Evolutionary conservation across 1,140 invertebrate species (phyloP).

Genomic region (Lerema accius): DNA sequence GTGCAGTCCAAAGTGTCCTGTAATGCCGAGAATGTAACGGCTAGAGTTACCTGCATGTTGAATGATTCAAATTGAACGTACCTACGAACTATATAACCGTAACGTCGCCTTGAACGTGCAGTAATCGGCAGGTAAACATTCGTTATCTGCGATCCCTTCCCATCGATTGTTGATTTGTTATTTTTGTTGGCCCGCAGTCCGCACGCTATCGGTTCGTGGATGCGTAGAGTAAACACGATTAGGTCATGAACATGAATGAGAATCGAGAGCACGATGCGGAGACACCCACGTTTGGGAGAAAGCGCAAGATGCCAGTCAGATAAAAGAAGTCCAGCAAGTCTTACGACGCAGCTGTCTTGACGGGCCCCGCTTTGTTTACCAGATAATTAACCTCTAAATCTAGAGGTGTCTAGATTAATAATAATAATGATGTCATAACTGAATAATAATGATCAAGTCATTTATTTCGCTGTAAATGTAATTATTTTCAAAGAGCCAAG

Average conservation of each 20-base stretch:
- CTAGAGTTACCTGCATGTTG: conserved; percentile 45
- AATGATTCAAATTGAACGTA: conserved; percentile 41
- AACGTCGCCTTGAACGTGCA: conserved; percentile 67
- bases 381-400: no score
- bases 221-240: conserved; percentile 54
- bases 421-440: no score
- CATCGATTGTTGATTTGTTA: conserved; percentile 63
- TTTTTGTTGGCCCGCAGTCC: conserved; percentile 43
- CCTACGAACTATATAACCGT: conserved; percentile 31
- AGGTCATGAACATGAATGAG: conserved; percentile 63
- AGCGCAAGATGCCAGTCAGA: conserved; percentile 35
- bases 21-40: conserved; percentile 45
- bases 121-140: conserved; percentile 77
- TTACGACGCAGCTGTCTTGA: conserved; percentile 37
- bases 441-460: no score
- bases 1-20: conserved; percentile 46
- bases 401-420: no score
- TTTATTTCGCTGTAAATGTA: no score
- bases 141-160: conserved; percentile 60
- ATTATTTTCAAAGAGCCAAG: no score
- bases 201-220: conserved; percentile 39
- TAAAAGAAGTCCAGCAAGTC: conserved; percentile 28
- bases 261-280: conserved; percentile 53
- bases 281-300: conserved; percentile 61
- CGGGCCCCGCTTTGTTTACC: conserved; percentile 7